phyloP scores from a whole-genome alignment of 2,888 invertebrate species.

The Lasiommata megera region DNA sequence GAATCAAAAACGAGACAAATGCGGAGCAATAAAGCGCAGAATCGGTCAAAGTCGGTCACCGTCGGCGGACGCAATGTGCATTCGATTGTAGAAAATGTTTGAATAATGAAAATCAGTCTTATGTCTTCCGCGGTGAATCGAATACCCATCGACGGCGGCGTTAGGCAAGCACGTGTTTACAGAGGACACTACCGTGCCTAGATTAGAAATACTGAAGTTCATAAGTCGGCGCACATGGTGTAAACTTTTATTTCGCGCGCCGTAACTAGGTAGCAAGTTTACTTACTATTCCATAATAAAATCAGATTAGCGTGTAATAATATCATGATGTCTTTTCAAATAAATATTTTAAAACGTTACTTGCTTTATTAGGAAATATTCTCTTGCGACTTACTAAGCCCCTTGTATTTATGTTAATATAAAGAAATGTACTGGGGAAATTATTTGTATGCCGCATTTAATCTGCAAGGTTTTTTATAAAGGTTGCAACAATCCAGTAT shows the following conservation, averaged over 20 bases:
- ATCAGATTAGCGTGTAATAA: conserved; percentile 37
- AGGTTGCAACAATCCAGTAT: not conserved
- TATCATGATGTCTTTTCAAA: conserved; percentile 32
- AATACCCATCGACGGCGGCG: conserved; percentile 53
- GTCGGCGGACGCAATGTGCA: conserved; percentile 64
- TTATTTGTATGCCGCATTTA: not conserved
- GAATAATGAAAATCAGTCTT: conserved; percentile 75
- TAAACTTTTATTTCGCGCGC: conserved; percentile 46
- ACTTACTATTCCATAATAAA: conserved; percentile 24
- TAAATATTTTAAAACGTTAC: not conserved
- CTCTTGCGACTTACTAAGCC: conserved; percentile 27
- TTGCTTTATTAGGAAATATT: conserved; percentile 36
- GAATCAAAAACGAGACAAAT: conserved; percentile 52
- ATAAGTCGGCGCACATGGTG: conserved; percentile 60
- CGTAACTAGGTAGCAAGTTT: conserved; percentile 18
- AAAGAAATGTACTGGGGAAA: not conserved
- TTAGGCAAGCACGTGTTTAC: conserved; percentile 65
- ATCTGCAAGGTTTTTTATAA: conserved; percentile 11
- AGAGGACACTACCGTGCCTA: conserved; percentile 56
- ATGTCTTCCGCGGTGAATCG: conserved; percentile 60
- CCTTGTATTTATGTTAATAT: not conserved
- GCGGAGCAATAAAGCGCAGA: conserved; percentile 54
- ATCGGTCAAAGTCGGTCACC: conserved; percentile 43
- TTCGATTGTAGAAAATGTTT: conserved; percentile 56
- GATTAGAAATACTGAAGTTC: conserved; percentile 54